Percentiles rank a stretch among this genome's conserved stretches.
phyloP scores from a whole-genome alignment of 1,140 invertebrate genomes.

The Probaryconus sp. region DNA sequence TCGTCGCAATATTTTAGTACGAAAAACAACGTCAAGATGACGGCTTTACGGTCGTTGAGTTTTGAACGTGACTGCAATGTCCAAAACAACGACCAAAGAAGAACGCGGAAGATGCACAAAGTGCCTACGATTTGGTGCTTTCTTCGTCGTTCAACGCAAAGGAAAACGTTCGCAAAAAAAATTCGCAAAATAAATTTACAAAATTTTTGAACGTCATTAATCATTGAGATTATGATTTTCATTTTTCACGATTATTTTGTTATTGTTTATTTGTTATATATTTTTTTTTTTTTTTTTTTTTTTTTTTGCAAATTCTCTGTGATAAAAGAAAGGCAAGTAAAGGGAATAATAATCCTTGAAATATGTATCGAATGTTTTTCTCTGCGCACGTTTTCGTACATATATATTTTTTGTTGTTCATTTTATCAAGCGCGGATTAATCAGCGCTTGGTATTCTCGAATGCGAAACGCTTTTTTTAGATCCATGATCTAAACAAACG shows the following conservation, averaged over 20 bases:
- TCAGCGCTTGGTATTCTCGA: constrained; percentile 8
- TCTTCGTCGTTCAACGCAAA: constrained; percentile 40
- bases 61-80: constrained; percentile 16
- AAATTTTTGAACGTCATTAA: no score
- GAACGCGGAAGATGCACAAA: constrained; percentile 49
- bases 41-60: constrained; percentile 27
- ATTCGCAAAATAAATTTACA: no score
- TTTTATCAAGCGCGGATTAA: constrained; percentile 17
- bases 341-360: no score
- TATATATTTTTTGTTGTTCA: no score
- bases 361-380: neutral
- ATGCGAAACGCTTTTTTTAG: constrained; percentile 25
- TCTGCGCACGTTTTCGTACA: constrained; percentile 41
- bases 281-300: neutral
- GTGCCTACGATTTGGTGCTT: constrained; percentile 37
- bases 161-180: constrained; percentile 6
- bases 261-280: neutral
- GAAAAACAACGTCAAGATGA: constrained; percentile 5
- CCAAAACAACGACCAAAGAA: constrained; percentile 38
- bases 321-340: no score
- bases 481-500: constrained; percentile 15
- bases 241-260: constrained; percentile 1
- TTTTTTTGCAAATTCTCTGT: no score
- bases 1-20: no score
- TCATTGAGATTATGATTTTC: neutral